Evolutionary conservation across 2,888 invertebrate species (phyloP).

Genomic region (Drosophila austrosaltans): DNA sequence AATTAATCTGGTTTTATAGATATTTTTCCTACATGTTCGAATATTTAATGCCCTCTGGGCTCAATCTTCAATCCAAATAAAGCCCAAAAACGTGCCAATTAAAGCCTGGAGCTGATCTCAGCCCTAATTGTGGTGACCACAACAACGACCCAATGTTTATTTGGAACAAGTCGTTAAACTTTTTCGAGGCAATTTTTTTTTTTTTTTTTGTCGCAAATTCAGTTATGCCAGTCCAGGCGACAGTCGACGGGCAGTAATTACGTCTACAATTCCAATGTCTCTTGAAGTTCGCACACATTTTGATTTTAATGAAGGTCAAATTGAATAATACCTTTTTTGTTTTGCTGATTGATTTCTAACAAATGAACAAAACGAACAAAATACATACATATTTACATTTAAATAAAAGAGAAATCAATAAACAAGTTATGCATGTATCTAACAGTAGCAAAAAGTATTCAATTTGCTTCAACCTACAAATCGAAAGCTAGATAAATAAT

Average conservation of each 20-base stretch:
- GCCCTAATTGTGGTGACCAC: slow-evolving; percentile 65
- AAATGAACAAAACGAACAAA: slow-evolving; percentile 10
- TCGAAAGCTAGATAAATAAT: slow-evolving; percentile 29
- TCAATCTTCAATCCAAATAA: slow-evolving; percentile 13
- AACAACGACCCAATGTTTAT: slow-evolving; percentile 19
- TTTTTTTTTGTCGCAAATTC: slow-evolving; percentile 47
- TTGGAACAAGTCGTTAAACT: slow-evolving; percentile 71
- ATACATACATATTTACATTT: background rate
- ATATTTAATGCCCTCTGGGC: background rate
- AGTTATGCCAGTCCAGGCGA: slow-evolving; percentile 36
- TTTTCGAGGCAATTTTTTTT: slow-evolving; percentile 65
- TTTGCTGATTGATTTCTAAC: slow-evolving; percentile 73
- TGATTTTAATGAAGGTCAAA: slow-evolving; percentile 69
- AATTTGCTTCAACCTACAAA: slow-evolving; percentile 17
- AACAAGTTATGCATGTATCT: slow-evolving; percentile 36
- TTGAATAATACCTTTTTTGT: slow-evolving; percentile 47
- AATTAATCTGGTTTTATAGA: background rate
- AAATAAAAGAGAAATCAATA: slow-evolving; percentile 55
- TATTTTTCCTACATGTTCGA: slow-evolving; percentile 1
- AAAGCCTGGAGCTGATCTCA: slow-evolving; percentile 25
- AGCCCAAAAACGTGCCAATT: slow-evolving; percentile 16
- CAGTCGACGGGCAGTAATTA: slow-evolving; percentile 69
- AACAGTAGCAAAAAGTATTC: slow-evolving; percentile 65
- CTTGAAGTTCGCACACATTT: slow-evolving; percentile 68
- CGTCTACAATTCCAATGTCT: slow-evolving; percentile 63